These are phyloP conservation scores for Drosophila guanche DNA, from an alignment of 1,140 invertebrate genomes.

Conservation along the genomic window DNA sequence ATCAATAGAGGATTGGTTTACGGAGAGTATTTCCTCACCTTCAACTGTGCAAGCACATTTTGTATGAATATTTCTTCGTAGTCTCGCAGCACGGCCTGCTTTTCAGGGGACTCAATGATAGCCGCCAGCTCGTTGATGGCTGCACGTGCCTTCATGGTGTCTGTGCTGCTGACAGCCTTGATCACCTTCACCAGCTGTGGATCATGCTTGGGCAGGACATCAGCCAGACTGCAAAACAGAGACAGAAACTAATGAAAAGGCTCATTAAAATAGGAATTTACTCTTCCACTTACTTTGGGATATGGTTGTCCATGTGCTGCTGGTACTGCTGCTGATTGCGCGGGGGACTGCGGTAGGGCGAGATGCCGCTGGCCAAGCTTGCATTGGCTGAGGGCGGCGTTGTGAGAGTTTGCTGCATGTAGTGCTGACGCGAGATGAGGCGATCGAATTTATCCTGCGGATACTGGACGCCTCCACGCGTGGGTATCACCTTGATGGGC, in stretches of 20 bases:
- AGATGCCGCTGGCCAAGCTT: slow-evolving; percentile 40
- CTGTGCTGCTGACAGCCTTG: slow-evolving; percentile 69
- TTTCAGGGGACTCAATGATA: slow-evolving; percentile 80
- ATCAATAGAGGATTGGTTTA: not conserved
- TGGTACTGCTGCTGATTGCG: slow-evolving; percentile 49
- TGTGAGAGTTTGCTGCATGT: slow-evolving; percentile 59
- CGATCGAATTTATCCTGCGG: slow-evolving; percentile 84
- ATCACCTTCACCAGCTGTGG: slow-evolving; percentile 80
- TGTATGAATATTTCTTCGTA: slow-evolving; percentile 83
- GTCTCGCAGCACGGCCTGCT: slow-evolving; percentile 79
- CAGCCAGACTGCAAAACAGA: slow-evolving; percentile 57
- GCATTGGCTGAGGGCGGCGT: slow-evolving; percentile 51
- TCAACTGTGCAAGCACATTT: slow-evolving; percentile 80
- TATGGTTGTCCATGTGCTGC: slow-evolving; percentile 56
- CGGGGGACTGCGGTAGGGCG: slow-evolving; percentile 72
- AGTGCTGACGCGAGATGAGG: slow-evolving; percentile 71
- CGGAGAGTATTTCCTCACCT: slow-evolving; percentile 40
- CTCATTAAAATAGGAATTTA: not conserved
- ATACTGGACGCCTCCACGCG: slow-evolving; percentile 84
- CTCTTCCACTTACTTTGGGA: slow-evolving; percentile 56
- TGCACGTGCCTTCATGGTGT: slow-evolving; percentile 75
- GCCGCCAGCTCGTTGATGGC: slow-evolving; percentile 77
- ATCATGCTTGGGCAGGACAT: slow-evolving; percentile 80
- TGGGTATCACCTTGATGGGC: slow-evolving; percentile 83
- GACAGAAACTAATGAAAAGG: not conserved